These are phyloP conservation scores for Iguana delicatissima DNA, from an alignment of 2,797 vertebrate genomes.

Conservation along the genomic window DNA sequence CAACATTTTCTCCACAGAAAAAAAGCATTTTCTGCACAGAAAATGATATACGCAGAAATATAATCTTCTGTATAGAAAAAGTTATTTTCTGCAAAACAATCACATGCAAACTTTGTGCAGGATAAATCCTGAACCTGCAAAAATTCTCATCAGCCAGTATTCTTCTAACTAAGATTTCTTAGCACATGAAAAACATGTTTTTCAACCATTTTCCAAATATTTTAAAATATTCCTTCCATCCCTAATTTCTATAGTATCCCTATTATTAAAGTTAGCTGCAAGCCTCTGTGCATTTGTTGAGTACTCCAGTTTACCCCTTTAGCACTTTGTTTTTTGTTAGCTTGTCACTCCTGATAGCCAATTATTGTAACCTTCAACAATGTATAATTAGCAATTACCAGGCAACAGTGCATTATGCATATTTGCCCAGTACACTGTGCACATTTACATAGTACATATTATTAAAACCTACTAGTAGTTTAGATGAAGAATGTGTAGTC, in stretches of 20 bases:
- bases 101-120: too few species aligned
- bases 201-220: background rate
- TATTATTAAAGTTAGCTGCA: background rate
- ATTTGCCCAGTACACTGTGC: slow-evolving; percentile 17
- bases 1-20: too few species aligned
- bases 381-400: slow-evolving; percentile 4
- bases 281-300: background rate
- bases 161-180: too few species aligned
- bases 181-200: too few species aligned
- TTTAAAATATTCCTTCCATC: background rate
- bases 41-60: too few species aligned
- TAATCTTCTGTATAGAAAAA: too few species aligned
- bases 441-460: slow-evolving; percentile 3
- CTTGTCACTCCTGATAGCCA: background rate
- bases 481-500: background rate
- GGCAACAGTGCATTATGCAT: background rate
- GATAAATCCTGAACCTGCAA: too few species aligned
- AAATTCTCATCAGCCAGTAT: too few species aligned
- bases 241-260: background rate
- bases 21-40: too few species aligned
- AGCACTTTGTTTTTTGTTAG: background rate
- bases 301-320: background rate
- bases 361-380: slow-evolving; percentile 15
- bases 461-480: slow-evolving; percentile 3
- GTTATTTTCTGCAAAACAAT: too few species aligned